A percentile compares a stretch with the other conserved stretches of the same genome.
These are phyloP conservation scores for Neodiprion virginianus DNA, from an alignment of 1,140 invertebrate genomes.

Conservation along the genomic window DNA sequence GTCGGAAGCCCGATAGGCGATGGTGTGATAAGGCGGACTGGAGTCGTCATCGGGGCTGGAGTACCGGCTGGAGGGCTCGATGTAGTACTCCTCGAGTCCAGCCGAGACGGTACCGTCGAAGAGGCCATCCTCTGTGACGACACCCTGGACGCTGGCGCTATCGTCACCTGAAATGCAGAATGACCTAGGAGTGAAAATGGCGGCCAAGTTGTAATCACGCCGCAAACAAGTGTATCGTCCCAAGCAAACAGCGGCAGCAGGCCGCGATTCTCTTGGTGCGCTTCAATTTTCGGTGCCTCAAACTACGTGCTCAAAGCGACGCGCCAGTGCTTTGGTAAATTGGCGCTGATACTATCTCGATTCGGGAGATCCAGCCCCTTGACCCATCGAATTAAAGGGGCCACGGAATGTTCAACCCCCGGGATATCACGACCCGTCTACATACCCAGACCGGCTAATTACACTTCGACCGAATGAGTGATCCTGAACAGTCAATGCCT, in stretches of 20 bases:
- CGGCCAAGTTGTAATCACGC: constrained; percentile 15
- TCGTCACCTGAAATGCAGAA: constrained; percentile 78
- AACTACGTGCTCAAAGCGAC: neutral
- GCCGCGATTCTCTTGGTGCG: constrained; percentile 23
- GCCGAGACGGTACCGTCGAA: constrained; percentile 90
- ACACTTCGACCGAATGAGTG: too few species aligned
- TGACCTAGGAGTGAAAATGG: neutral
- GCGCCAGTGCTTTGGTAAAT: constrained; percentile 24
- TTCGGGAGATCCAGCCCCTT: neutral
- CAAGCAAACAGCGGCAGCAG: neutral
- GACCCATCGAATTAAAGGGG: too few species aligned
- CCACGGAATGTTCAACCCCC: too few species aligned
- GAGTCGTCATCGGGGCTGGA: constrained; percentile 47
- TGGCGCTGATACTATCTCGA: constrained; percentile 21
- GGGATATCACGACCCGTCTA: too few species aligned
- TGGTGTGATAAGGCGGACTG: constrained; percentile 74
- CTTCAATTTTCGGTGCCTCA: constrained; percentile 19
- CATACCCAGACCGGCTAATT: too few species aligned
- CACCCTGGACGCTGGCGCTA: constrained; percentile 80
- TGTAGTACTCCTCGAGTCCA: constrained; percentile 78
- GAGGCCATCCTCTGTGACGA: constrained; percentile 84
- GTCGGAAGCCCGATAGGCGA: constrained; percentile 84
- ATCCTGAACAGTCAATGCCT: too few species aligned
- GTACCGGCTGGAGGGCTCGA: constrained; percentile 85
- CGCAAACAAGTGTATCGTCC: constrained; percentile 24